These are phyloP conservation scores for Aulostomus chinensis DNA, from an alignment of 2,797 vertebrate species.

Conservation along the genomic window DNA sequence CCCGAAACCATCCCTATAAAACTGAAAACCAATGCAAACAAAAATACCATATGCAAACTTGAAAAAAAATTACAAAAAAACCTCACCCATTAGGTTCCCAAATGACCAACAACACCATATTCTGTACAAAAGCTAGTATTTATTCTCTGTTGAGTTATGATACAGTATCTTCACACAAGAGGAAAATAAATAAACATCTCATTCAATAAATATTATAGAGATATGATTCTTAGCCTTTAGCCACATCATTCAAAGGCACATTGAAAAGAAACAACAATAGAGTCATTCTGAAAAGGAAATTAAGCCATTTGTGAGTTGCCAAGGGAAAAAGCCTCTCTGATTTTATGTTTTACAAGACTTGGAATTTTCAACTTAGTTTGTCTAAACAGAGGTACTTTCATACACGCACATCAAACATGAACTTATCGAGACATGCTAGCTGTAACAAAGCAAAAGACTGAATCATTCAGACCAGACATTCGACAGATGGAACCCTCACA, in stretches of 20 bases:
- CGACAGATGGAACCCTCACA: no score
- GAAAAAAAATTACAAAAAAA: no score
- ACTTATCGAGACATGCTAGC: not conserved
- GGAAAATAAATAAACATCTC: conserved; percentile 81
- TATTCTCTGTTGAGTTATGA: conserved; percentile 74
- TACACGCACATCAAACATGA: not conserved
- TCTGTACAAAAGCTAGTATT: conserved; percentile 75
- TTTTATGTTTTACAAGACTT: conserved; percentile 13
- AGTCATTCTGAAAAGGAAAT: conserved; percentile 30
- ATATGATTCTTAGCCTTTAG: conserved; percentile 59
- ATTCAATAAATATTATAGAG: conserved; percentile 83
- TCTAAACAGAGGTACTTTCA: not conserved
- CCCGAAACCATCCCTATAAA: conserved; percentile 71
- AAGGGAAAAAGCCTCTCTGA: conserved; percentile 2
- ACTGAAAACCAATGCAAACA: conserved; percentile 62
- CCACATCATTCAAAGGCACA: conserved; percentile 55
- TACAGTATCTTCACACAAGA: conserved; percentile 74
- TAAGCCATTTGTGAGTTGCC: conserved; percentile 16
- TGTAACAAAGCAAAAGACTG: no score
- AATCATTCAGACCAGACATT: no score
- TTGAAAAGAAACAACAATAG: conserved; percentile 42
- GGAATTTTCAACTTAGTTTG: not conserved
- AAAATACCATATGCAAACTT: conserved; percentile 51
- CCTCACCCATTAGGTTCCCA: conserved; percentile 43
- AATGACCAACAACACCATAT: conserved; percentile 66